These are phyloP conservation scores for Apostichopus californicus DNA, from an alignment of 35 echinoderm and acorn worm species.

Conservation along the genomic window DNA sequence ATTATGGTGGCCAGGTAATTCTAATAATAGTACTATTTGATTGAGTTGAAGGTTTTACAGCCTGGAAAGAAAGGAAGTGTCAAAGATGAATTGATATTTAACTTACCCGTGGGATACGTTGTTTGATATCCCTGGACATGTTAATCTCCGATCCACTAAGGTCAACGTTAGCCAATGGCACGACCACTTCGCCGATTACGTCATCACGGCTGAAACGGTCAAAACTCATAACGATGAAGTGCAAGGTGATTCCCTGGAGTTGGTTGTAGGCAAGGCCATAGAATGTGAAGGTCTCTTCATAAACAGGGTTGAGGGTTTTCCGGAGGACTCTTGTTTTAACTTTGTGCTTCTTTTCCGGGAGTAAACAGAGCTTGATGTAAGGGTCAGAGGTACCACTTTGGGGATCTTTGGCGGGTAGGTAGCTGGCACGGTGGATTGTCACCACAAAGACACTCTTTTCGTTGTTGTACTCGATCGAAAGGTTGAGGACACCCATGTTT, in stretches of 20 bases:
- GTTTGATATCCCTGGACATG: constrained; percentile 88
- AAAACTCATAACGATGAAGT: constrained; percentile 99
- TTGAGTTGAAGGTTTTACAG: too few relatives aligned
- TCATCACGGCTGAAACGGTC: constrained; percentile 97
- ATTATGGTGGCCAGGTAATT: too few relatives aligned
- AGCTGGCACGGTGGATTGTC: constrained; percentile 88
- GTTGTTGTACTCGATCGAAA: constrained; percentile 88
- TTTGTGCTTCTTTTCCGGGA: constrained; percentile 99
- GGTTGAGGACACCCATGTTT: constrained; percentile 77
- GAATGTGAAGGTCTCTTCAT: constrained; percentile 99
- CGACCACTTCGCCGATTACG: constrained; percentile 95
- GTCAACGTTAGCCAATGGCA: constrained; percentile 95
- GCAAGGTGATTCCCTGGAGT: constrained; percentile 94
- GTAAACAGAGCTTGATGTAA: constrained; percentile 95
- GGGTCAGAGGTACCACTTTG: constrained; percentile 88
- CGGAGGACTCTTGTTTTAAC: constrained; percentile 95
- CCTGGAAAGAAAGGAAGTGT: too few relatives aligned
- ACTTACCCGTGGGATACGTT: constrained; percentile 82
- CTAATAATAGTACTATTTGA: too few relatives aligned
- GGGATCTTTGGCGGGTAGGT: constrained; percentile 83
- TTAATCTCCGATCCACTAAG: constrained; percentile 79
- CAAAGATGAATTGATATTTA: neutral
- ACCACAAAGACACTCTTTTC: constrained; percentile 92
- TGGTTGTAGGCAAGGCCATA: constrained; percentile 97
- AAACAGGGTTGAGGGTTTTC: constrained; percentile 93